phyloP scores from a whole-genome alignment of 2,888 invertebrate genomes.

The Tetramorium bicarinatum region DNA sequence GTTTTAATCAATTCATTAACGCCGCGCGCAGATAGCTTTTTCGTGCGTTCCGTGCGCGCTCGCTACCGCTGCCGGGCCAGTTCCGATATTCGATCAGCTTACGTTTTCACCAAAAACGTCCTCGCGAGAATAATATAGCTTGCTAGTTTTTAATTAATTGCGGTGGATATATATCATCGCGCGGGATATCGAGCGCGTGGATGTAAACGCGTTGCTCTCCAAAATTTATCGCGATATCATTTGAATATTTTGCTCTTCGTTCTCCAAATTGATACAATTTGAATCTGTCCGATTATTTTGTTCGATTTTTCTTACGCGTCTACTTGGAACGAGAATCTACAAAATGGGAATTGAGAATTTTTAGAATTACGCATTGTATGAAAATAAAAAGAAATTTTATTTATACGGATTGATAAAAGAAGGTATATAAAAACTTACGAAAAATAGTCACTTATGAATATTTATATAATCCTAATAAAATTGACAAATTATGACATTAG shows the following conservation, averaged over 20 bases:
- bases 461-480: slow-evolving; percentile 26
- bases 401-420: not conserved
- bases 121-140: slow-evolving; percentile 49
- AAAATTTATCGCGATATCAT: slow-evolving; percentile 61
- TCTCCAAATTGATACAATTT: slow-evolving; percentile 9
- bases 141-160: slow-evolving; percentile 56
- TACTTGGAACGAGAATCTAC: not conserved
- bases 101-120: slow-evolving; percentile 63
- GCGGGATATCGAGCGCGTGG: not conserved
- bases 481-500: not conserved
- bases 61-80: slow-evolving; percentile 67
- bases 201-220: slow-evolving; percentile 30
- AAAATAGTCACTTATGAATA: slow-evolving; percentile 25
- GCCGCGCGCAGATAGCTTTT: slow-evolving; percentile 72
- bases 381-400: slow-evolving; percentile 13
- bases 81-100: slow-evolving; percentile 67
- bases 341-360: not conserved
- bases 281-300: not conserved
- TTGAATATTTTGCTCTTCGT: slow-evolving; percentile 19
- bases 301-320: not conserved
- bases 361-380: not conserved
- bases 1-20: slow-evolving; percentile 85
- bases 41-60: slow-evolving; percentile 42
- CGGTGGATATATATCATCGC: slow-evolving; percentile 19
- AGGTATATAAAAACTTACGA: not conserved